These are phyloP conservation scores for Porites australiensis DNA, from an alignment of 64 coral and sea anemone species.

Conservation along the genomic window DNA sequence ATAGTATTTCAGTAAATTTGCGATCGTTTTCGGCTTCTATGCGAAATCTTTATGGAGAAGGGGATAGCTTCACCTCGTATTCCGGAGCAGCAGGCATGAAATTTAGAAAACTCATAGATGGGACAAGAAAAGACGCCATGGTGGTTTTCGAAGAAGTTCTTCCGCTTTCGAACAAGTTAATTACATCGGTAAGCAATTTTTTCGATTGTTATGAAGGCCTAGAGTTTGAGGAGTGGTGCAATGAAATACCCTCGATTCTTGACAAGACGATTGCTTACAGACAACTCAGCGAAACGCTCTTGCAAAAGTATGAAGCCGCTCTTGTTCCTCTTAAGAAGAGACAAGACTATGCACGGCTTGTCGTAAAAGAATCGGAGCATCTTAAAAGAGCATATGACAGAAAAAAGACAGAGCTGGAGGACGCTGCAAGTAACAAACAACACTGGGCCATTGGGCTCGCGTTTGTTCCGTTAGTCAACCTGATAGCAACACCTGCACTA, in stretches of 20 bases:
- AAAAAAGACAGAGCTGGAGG: conserved; percentile 21
- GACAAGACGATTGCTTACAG: conserved; percentile 12
- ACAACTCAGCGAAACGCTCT: background rate
- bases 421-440: background rate
- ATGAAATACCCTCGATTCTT: background rate
- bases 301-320: conserved; percentile 35
- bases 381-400: conserved; percentile 29
- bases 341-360: conserved; percentile 15
- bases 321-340: conserved; percentile 37
- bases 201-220: conserved; percentile 38
- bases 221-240: conserved; percentile 13
- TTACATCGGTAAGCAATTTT: conserved; percentile 1
- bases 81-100: background rate
- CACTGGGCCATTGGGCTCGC: conserved; percentile 59
- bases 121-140: conserved; percentile 16
- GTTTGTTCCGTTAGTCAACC: conserved; percentile 46
- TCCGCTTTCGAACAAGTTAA: background rate
- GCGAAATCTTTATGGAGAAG: background rate
- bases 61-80: background rate
- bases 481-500: conserved; percentile 23
- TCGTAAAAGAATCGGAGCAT: conserved; percentile 18
- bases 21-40: background rate
- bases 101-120: conserved; percentile 14
- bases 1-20: background rate
- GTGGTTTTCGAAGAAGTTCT: conserved; percentile 15